Base-by-base conservation (phyloP, 2,888 invertebrate genomes). In the Eudemis profundana region DNA sequence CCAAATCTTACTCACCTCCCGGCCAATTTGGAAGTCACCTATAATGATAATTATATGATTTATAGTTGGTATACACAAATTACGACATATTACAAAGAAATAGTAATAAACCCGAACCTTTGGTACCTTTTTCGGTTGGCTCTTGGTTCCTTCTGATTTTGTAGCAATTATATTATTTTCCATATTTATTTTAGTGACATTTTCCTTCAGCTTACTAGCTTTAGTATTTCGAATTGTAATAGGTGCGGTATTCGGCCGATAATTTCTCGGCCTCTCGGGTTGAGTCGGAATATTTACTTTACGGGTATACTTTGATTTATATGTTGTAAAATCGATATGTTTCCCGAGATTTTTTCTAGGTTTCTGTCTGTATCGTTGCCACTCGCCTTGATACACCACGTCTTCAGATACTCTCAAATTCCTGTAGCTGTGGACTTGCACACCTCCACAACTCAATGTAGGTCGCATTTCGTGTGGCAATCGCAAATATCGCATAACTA, bases 351-450 rank as follows among this genome's bases (percentile, higher is more conserved):
- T 61, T 64, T 72, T 81, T 69, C 12, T 21, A 33, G 67, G 17
- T 70, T 80, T 82, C 5, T 78, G 75, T 5, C 70, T 78, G 38
- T 73, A 71, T 53, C 72, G 75, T 70, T 89, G 85, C 91, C 90
- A 91, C 61, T 86, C 78, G 50, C 91, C 90, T 78, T 89, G 90
- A 69, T 79, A 92, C n/a, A 90, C 73, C 21, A 91, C 78, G 71
- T 92, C 91, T 73, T 90, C 86, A 23, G 81, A 86, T 10, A 75
- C 68, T 69, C 81, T 74, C 71, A 77, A 85, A 44, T 88, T 82
- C 73, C 75, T 87, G 63, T 83, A 91, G 71, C 90, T 90, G 65
- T 90, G 86, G n/a, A 91, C 78, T 70, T 87, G 82, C 17, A 89
- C 78, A 21, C 85, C 87, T 40, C 89, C 89, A 71, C 78, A 83